Evolutionary conservation across 2,113 vertebrate genomes (phyloP).

Genomic region (Python bivittatus): DNA sequence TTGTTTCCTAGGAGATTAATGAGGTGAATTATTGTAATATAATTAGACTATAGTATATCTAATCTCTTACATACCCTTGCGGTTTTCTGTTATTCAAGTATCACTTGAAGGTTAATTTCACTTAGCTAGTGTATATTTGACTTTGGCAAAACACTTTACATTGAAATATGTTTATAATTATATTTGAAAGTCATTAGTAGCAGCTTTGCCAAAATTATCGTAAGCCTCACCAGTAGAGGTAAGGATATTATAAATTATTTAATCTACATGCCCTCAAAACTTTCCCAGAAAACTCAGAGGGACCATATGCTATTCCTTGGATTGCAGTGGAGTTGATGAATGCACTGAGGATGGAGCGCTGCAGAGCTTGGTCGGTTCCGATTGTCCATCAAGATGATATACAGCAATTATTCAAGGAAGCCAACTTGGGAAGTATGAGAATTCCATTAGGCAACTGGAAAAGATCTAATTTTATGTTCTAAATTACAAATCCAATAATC

Average conservation of each 20-base stretch:
- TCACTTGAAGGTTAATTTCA: conserved; percentile 79
- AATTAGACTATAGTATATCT: conserved; percentile 76
- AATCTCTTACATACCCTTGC: conserved; percentile 73
- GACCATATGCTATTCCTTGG: conserved; percentile 3
- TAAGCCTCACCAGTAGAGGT: conserved; percentile 37
- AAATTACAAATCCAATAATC: conserved; percentile 21
- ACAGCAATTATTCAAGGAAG: neutral
- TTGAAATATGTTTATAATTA: conserved; percentile 76
- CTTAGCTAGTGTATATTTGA: conserved; percentile 73
- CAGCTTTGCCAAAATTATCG: conserved; percentile 54
- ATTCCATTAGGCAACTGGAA: conserved; percentile 19
- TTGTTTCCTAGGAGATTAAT: conserved; percentile 84
- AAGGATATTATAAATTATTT: conserved; percentile 29
- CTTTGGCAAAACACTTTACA: conserved; percentile 68
- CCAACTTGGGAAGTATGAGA: neutral
- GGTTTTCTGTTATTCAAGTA: conserved; percentile 71
- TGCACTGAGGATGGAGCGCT: neutral
- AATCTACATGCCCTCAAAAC: neutral
- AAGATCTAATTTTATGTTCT: neutral
- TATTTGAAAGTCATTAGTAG: conserved; percentile 71
- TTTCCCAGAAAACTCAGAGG: neutral
- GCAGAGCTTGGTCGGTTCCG: neutral
- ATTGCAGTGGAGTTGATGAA: neutral
- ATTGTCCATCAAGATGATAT: neutral
- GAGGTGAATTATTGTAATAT: conserved; percentile 80